Base-by-base conservation (phyloP, 1,140 invertebrate genomes). In the Pseudoatta argentina region DNA sequence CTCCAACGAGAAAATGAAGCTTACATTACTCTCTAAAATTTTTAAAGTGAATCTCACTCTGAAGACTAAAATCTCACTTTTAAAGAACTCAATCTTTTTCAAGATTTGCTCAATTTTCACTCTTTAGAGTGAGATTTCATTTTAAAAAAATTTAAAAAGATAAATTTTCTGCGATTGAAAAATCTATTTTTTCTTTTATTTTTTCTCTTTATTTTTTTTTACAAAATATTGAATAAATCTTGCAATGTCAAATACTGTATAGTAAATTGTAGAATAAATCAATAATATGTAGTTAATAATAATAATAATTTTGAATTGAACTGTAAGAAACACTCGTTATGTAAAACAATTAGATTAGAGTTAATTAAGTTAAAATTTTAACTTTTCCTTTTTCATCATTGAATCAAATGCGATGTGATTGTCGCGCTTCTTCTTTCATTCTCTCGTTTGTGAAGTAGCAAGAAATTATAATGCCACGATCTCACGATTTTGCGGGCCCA, bases 381-480 rank as follows among this genome's bases (percentile, higher is more conserved):
- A 55, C 1, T 16, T 34, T 53, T 53, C 1, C 1, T 27, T 73
- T 53, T 24, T 39, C 27, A 24, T 57, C 10, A 39, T 39, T 77
- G 8, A 18, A 44, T 34, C 14, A n/a, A 64, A 30, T 39, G 21
- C 18, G 39, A 27, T 27, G 27, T 64, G 44, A 77, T 69, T n/a
- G 3, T 14, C 21, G 21, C 2, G 18, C 21, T 67, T 12, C 6
- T 53, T 67, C 24, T 30, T 51, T 66, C n/a, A 8, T 53, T 10
- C 18, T 30, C 21, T 48, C 39, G 18, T 39, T 64, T 39, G 39
- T 39, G n/a, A 69, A 18, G 21, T n/a, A 30, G 63, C 63, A 14
- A 53, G 61, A 51, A 55, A 79, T 79, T 79, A 69, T 64, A 55
- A 39, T 12, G 64, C 21, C 75, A n/a, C 30, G 64, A 57, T 79